These are phyloP conservation scores for Enteromius trimaculatus DNA, from an alignment of 2,797 vertebrate genomes.

Conservation along the genomic window DNA sequence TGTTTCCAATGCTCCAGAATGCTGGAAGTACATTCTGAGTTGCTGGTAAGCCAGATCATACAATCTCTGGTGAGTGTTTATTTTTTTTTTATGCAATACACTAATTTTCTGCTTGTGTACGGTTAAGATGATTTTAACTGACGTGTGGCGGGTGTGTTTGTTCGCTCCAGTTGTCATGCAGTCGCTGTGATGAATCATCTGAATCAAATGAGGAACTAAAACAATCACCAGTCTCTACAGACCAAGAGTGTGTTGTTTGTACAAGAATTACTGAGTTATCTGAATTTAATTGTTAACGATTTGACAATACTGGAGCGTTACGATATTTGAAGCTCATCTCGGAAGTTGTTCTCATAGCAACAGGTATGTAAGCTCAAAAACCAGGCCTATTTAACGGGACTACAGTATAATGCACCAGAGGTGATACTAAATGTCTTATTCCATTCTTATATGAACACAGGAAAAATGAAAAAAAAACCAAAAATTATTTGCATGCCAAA, in stretches of 20 bases:
- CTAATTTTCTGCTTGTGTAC: neutral
- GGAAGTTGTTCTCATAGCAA: constrained; percentile 7
- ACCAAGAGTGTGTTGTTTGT: neutral
- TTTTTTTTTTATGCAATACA: constrained; percentile 3
- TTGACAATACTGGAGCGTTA: neutral
- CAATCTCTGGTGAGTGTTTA: neutral
- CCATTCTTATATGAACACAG: neutral
- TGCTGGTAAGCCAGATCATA: constrained; percentile 14
- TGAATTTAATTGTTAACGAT: constrained; percentile 7
- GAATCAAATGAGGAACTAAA: constrained; percentile 57
- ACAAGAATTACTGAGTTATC: neutral
- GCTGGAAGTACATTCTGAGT: neutral
- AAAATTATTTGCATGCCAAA: neutral
- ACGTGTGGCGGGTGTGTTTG: neutral
- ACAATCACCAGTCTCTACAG: constrained; percentile 41
- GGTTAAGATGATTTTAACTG: neutral
- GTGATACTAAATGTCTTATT: neutral
- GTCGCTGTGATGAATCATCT: constrained; percentile 51
- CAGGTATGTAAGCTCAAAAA: neutral
- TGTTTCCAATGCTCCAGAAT: constrained; percentile 24
- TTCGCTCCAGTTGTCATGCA: constrained; percentile 54
- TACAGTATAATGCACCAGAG: neutral
- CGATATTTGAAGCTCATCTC: neutral
- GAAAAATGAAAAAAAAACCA: neutral
- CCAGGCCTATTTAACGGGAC: neutral